Percentiles rank a stretch among this genome's conserved stretches.
phyloP scores from a whole-genome alignment of 2,888 invertebrate species.

The Hirudinaria manillensis region DNA sequence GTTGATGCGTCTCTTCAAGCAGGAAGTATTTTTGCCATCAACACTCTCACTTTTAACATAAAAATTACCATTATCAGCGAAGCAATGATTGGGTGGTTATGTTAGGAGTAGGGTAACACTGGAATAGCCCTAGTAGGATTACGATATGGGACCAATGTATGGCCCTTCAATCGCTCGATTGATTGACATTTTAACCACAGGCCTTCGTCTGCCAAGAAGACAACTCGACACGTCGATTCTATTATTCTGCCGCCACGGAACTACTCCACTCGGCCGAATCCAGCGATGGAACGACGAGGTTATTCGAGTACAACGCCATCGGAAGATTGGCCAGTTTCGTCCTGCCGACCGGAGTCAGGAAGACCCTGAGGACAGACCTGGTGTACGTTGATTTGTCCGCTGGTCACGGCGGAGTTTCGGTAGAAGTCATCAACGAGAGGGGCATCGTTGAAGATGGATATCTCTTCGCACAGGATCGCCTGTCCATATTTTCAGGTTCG shows the following conservation, averaged over 20 bases:
- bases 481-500: slow-evolving; percentile 14
- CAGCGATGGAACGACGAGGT: slow-evolving; percentile 56
- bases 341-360: slow-evolving; percentile 85
- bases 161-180: too few species aligned
- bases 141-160: too few species aligned
- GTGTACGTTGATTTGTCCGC: slow-evolving; percentile 9
- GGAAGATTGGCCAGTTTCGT: slow-evolving; percentile 80
- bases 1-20: too few species aligned
- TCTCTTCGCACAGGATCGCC: slow-evolving; percentile 1
- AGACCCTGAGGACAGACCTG: slow-evolving; percentile 57
- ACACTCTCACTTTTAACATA: too few species aligned
- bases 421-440: slow-evolving; percentile 18
- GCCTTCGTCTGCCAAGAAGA: slow-evolving; percentile 61
- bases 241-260: slow-evolving; percentile 63
- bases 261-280: slow-evolving; percentile 58
- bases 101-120: too few species aligned
- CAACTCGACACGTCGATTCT: slow-evolving; percentile 86
- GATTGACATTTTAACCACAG: not conserved
- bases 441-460: slow-evolving; percentile 20
- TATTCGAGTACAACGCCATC: slow-evolving; percentile 82
- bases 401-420: slow-evolving; percentile 6
- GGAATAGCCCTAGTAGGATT: too few species aligned
- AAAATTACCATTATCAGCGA: too few species aligned
- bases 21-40: too few species aligned
- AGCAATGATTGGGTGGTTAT: too few species aligned